These are phyloP conservation scores for Haplochromis vanheusdeni DNA, from an alignment of 2,113 vertebrate species.

Conservation along the genomic window DNA sequence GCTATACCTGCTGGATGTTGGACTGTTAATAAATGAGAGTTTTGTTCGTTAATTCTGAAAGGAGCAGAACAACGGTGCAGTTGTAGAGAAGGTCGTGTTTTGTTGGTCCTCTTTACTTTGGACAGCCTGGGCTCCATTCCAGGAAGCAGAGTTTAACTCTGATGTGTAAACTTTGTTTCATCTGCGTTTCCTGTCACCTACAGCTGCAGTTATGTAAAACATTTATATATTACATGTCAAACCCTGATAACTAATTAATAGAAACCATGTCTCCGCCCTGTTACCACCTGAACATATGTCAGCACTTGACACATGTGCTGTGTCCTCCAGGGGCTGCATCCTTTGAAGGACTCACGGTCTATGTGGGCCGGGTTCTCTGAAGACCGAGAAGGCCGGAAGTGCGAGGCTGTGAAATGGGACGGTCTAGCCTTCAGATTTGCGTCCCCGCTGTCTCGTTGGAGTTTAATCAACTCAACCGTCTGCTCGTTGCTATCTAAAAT, in stretches of 20 bases:
- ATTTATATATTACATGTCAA: background rate
- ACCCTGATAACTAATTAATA: background rate
- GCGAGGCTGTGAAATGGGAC: fast-evolving
- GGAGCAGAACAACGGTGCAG: background rate
- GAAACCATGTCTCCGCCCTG: background rate
- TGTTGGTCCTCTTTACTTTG: background rate
- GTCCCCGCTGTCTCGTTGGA: background rate
- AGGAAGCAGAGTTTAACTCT: background rate
- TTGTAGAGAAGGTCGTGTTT: background rate
- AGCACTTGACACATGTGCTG: background rate
- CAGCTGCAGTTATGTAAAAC: background rate
- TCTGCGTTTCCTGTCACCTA: background rate
- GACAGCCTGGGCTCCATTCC: fast-evolving
- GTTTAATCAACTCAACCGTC: background rate
- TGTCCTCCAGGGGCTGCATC: background rate
- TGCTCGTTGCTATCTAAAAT: background rate
- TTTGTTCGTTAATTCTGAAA: background rate
- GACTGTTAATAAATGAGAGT: background rate
- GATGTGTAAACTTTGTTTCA: background rate
- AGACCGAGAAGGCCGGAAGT: background rate
- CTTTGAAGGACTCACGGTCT: background rate
- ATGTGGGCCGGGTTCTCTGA: background rate
- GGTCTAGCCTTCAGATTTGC: background rate
- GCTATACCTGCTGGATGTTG: background rate
- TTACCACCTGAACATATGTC: background rate